These are phyloP conservation scores for Stichodactyla mertensii DNA, from an alignment of 64 coral and sea anemone genomes.

Conservation along the genomic window DNA sequence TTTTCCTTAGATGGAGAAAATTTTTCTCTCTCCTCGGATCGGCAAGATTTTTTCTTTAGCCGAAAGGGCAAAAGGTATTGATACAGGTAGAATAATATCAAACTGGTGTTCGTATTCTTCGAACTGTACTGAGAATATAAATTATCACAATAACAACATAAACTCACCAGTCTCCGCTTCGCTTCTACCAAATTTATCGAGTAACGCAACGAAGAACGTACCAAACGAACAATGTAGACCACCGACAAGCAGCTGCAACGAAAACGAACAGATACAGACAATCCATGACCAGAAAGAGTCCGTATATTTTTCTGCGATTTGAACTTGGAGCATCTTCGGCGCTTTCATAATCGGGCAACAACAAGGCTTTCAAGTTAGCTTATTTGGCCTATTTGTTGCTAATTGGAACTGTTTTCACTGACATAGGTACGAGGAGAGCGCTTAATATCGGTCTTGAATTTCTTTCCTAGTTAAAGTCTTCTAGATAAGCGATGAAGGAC, in stretches of 20 bases:
- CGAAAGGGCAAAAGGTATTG: no score
- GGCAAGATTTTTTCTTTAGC: no score
- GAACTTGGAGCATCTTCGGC: neutral
- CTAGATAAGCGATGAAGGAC: neutral
- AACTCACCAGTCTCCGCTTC: slow-evolving; percentile 84
- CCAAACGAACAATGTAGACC: slow-evolving; percentile 78
- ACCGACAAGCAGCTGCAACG: slow-evolving; percentile 55
- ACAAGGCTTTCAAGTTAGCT: neutral
- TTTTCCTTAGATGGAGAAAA: no score
- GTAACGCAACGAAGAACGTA: slow-evolving; percentile 75
- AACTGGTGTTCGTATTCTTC: neutral
- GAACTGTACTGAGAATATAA: neutral
- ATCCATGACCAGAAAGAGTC: slow-evolving; percentile 84
- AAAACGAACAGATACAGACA: slow-evolving; percentile 72
- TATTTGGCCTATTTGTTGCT: neutral
- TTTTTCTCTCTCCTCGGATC: no score
- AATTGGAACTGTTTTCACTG: neutral
- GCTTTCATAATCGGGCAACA: neutral
- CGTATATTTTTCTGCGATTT: neutral
- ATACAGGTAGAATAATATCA: no score
- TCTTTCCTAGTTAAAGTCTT: neutral
- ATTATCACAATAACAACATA: neutral
- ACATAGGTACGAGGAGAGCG: neutral
- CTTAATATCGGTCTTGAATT: neutral
- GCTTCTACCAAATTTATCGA: slow-evolving; percentile 66